Percentiles rank a stretch among this genome's conserved stretches.
Evolutionary conservation across 2,797 vertebrate species (phyloP).

Genomic region (Oreochromis grahami): DNA sequence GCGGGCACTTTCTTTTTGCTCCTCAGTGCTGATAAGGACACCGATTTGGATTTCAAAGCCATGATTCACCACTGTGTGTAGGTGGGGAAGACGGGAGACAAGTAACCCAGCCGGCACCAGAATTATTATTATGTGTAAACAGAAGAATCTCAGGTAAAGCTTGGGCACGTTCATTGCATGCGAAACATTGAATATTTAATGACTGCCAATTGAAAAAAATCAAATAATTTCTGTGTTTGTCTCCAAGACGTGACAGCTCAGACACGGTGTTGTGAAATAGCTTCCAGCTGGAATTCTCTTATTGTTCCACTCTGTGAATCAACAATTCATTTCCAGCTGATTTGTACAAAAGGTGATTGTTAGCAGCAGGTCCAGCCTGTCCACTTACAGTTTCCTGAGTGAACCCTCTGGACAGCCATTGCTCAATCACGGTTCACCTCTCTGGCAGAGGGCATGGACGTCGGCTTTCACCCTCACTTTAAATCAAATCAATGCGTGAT

Average conservation of each 20-base stretch:
- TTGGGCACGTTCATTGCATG: neutral
- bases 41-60: neutral
- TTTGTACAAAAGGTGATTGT: constrained; percentile 70
- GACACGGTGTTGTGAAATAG: neutral
- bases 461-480: constrained; percentile 70
- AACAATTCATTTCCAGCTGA: constrained; percentile 60
- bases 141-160: neutral
- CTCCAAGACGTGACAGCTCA: neutral
- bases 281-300: constrained; percentile 25
- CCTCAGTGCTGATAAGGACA: neutral
- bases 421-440: constrained; percentile 69
- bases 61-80: constrained; percentile 7
- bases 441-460: constrained; percentile 64
- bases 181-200: neutral
- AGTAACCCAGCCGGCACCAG: neutral
- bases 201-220: neutral
- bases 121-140: constrained; percentile 2
- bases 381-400: constrained; percentile 66
- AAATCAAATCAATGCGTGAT: constrained; percentile 83
- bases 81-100: neutral
- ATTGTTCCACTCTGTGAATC: constrained; percentile 39
- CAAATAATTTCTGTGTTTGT: neutral
- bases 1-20: neutral
- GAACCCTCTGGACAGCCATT: constrained; percentile 71
- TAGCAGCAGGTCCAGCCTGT: constrained; percentile 50